phyloP scores from a whole-genome alignment of 35 echinoderm and acorn worm genomes.

The Nesometra sesokonis region DNA sequence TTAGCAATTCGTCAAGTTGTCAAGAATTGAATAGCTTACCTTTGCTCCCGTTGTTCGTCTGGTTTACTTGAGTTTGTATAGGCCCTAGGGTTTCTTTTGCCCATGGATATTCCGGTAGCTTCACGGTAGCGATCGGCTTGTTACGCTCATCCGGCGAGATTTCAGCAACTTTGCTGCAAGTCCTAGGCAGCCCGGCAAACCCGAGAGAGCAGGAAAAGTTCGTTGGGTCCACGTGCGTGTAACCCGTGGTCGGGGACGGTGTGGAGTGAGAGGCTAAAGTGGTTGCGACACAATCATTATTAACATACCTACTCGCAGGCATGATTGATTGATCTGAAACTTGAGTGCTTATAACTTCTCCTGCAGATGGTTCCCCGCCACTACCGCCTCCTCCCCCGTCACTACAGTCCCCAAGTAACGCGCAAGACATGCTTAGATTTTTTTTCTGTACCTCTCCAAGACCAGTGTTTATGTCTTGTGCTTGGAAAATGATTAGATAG shows the following conservation, averaged over 20 bases:
- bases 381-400: not conserved
- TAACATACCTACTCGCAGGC: not conserved
- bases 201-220: not conserved
- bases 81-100: not conserved
- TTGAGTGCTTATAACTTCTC: not conserved
- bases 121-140: not conserved
- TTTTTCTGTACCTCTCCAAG: not conserved
- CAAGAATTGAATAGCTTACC: not conserved
- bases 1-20: not conserved
- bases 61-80: not conserved
- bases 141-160: not conserved
- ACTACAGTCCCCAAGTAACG: not conserved
- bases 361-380: not conserved
- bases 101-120: constrained; percentile 14
- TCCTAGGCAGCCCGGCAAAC: not conserved
- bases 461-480: not conserved
- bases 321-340: not conserved
- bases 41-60: not conserved
- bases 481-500: not conserved
- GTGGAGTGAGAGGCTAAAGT: not conserved
- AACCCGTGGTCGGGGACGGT: not conserved
- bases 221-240: not conserved
- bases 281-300: not conserved
- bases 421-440: not conserved
- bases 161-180: not conserved